Conservation (phyloP, 2,888 invertebrate species). For the Eupithecia abbreviata region DNA sequence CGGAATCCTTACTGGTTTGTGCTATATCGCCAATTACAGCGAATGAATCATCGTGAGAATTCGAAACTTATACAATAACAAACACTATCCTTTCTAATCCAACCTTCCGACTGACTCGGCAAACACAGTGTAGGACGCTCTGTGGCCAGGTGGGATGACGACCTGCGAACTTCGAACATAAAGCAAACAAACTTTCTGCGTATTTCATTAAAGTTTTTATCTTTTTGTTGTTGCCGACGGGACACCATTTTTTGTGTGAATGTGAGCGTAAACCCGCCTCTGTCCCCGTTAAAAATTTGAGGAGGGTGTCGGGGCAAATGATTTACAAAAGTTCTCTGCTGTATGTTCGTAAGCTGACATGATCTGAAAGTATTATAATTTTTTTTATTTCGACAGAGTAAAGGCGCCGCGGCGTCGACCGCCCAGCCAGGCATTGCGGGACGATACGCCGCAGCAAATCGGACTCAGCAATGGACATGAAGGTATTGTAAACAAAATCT, state of each 20-base stretch:
- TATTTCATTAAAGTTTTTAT: too few relatives aligned
- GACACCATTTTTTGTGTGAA: too few relatives aligned
- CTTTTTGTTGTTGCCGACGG: too few relatives aligned
- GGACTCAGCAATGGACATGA: slow-evolving; percentile 80
- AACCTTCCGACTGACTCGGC: not conserved
- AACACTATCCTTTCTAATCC: not conserved
- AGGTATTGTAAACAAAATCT: slow-evolving; percentile 50
- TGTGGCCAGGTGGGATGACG: not conserved
- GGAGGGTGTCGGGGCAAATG: too few relatives aligned
- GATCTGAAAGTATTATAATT: not conserved
- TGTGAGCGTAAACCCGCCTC: too few relatives aligned
- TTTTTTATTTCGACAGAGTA: slow-evolving; percentile 63
- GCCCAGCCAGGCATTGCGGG: slow-evolving; percentile 81
- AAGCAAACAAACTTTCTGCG: too few relatives aligned
- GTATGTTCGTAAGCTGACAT: not conserved
- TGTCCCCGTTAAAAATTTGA: too few relatives aligned
- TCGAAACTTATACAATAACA: slow-evolving; percentile 10
- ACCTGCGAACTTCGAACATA: not conserved
- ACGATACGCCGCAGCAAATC: slow-evolving; percentile 70
- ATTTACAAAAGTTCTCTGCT: too few relatives aligned
- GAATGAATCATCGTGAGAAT: slow-evolving; percentile 23
- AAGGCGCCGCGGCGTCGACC: slow-evolving; percentile 85
- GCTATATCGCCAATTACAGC: slow-evolving; percentile 23
- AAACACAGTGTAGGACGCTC: not conserved
- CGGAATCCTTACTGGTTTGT: slow-evolving; percentile 23